Base-by-base conservation (phyloP, 2,797 vertebrate species). In the Pseudochaenichthys georgianus region DNA sequence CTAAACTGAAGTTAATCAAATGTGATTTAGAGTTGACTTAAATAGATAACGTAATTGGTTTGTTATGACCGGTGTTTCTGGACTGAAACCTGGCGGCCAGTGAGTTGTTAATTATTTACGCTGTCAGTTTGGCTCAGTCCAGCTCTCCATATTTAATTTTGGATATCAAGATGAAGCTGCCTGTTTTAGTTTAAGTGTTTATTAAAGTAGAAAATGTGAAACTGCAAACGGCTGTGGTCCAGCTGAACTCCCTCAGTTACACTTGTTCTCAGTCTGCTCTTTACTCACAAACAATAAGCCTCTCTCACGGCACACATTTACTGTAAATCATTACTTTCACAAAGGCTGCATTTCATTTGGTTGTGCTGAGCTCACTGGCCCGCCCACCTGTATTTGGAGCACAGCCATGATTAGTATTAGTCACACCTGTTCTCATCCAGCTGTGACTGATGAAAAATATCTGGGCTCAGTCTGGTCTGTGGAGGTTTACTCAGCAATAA, bases 161-260 rank as follows among this genome's bases (percentile, higher is more conserved):
- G 42, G 21, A 68, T 70, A 34, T 77, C 67, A 71, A 43, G 69
- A 64, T 64, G 45, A 57, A 67, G 55, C 38, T 9, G 23, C 23
- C 47, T 80, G 59, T 83, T 82, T 28, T 73, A 75, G 52, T 60
- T 48, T 1, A 23, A 80, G 63, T 81, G 70, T 75, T 82, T 86
- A 57, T 85, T 75, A 60, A 85, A 80, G 43, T 17, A 50, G 73
- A 51, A 54, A 23, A 73, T 76, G 47, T 78, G 64, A 61, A 41
- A 64, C 51, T 48, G n/a, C 42, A 64, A 16, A 23, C 9, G n/a
- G 11, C 58, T 73, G 57, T 77, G 3, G 1, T 78, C 72, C 70
- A 75, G 78, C 77, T 75, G 77, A 79, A 54, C 38, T 21, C 63
- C 45, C 28, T 80, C 59, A 8, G 54, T 64, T 64, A n/a, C 53